These are phyloP conservation scores for Cheilosia urbana DNA, from an alignment of 2,888 invertebrate species.

Conservation along the genomic window DNA sequence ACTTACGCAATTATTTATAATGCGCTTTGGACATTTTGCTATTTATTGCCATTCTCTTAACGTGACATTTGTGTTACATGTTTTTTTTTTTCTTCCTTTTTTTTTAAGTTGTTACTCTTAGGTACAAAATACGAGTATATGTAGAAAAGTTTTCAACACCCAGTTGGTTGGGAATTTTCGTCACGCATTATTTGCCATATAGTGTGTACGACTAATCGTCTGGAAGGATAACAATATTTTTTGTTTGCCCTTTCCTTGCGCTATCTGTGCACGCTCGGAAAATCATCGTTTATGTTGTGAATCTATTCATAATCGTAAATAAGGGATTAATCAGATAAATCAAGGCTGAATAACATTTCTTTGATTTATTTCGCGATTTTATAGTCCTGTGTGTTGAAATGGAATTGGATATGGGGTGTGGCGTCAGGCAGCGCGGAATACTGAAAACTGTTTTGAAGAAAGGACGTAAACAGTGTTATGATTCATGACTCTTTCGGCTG, in stretches of 20 bases:
- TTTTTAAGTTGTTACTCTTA: constrained; percentile 6
- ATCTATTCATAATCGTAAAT: constrained; percentile 74
- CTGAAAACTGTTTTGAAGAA: constrained; percentile 45
- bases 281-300: constrained; percentile 55
- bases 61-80: constrained; percentile 2
- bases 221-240: constrained; percentile 62
- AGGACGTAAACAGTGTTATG: constrained; percentile 62
- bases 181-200: constrained; percentile 58
- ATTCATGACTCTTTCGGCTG: constrained; percentile 50
- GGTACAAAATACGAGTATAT: background rate
- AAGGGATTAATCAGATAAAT: constrained; percentile 75
- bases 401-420: too few species aligned
- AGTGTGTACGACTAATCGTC: constrained; percentile 64
- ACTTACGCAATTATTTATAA: constrained; percentile 68
- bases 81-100: constrained; percentile 1
- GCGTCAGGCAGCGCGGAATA: background rate
- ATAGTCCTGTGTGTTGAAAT: constrained; percentile 6
- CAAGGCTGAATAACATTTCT: constrained; percentile 62
- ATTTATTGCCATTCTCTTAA: constrained; percentile 50
- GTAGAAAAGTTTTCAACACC: constrained; percentile 39
- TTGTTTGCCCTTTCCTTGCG: background rate
- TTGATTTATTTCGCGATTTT: constrained; percentile 73
- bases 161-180: constrained; percentile 23
- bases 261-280: constrained; percentile 23
- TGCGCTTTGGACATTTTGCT: constrained; percentile 62